Evolutionary conservation across 2,113 vertebrate species (phyloP), one percentile per base, ranked within the genome.

Genomic region (Artemisiospiza belli): DNA sequence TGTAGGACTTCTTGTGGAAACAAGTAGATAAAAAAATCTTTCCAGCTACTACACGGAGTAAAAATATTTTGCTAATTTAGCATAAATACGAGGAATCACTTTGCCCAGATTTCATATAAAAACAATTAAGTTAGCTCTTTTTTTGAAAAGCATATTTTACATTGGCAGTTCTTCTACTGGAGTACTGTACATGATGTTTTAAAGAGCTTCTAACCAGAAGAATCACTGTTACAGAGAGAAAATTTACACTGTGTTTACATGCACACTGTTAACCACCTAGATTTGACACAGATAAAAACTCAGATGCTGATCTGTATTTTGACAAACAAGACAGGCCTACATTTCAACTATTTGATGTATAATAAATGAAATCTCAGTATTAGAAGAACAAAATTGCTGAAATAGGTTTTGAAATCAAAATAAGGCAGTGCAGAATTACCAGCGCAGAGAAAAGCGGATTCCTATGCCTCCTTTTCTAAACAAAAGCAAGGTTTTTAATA

Each of bases 311-410:
- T 92, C 80, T 96, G 86, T 97, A 92, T 94, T 96, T 82, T 93
- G 85, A 96, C 94, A 90, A 97, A 96, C 83, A 96, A 97, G 93
- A 94, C 85, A 83, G 91, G 69, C 94, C 80, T 96, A 94, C 64
- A 70, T 94, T 97, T 97, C 87, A 95, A 94, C 83, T 81, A 82
- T 39, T 43, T 91, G 84, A 89, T 87, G 93, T 83, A 92, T 86
- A 90, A 95, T 81, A 93, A 91, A 66, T 95, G 86, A 95, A 94
- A 92, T 78, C 88, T 82, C 66, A 39, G 12, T 83, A 94, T 94
- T 49, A 91, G 80, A 73, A 93, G 33, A 92, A 95, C 31, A 84
- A 92, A 95, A 95, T 88, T 81, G 81, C 72, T 83, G 61, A 97
- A 97, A 95, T 31, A 88, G 83, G 85, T 86, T 89, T 63, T 77